Evolutionary conservation across 2,888 invertebrate genomes (phyloP).

Genomic region (Synanthedon myopaeformis): DNA sequence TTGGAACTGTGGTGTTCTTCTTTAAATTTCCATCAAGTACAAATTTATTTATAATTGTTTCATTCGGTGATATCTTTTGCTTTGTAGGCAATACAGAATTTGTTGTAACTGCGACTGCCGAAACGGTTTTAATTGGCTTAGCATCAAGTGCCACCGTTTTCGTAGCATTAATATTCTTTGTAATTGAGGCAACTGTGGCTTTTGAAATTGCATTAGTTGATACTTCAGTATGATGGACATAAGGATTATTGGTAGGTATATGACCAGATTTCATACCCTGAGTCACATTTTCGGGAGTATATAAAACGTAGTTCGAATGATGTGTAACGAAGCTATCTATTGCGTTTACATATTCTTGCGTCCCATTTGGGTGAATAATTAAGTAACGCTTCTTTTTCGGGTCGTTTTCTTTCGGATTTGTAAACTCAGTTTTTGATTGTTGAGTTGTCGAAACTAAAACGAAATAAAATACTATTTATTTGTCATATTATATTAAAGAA

Average conservation of each 20-base stretch:
- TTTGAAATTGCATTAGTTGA: not conserved
- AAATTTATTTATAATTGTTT: no score
- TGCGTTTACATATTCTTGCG: conserved; percentile 25
- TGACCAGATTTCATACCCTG: not conserved
- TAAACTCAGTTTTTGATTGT: not conserved
- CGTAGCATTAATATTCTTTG: no score
- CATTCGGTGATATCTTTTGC: no score
- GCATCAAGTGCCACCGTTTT: no score
- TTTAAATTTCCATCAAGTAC: no score
- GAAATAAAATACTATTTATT: no score
- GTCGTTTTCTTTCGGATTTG: not conserved
- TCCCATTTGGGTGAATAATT: conserved; percentile 31
- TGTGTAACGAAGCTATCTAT: conserved; percentile 15
- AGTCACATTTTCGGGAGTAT: conserved; percentile 1
- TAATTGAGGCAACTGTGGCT: no score
- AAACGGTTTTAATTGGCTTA: no score
- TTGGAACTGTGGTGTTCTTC: not conserved
- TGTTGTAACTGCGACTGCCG: no score
- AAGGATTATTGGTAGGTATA: not conserved
- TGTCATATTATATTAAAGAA: no score
- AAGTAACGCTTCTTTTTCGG: conserved; percentile 16
- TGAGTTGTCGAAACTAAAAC: no score
- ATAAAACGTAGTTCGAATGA: conserved; percentile 19
- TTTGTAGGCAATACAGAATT: no score
- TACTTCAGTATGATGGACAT: not conserved